Base-by-base conservation (phyloP, 2,113 vertebrate species). In the Herpetotheres cachinnans region DNA sequence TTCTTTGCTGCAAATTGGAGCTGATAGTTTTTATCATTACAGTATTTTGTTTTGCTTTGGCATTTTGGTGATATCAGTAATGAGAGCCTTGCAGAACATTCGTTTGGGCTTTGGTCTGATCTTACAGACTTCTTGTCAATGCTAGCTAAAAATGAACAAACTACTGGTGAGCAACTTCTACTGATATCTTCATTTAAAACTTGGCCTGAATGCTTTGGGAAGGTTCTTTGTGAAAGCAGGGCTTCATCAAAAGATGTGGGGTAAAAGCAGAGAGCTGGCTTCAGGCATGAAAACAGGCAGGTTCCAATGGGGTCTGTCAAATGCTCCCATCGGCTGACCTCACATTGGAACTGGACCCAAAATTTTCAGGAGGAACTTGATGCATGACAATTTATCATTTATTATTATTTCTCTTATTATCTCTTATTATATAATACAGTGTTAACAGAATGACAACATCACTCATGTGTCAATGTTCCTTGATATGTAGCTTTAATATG, bases 301-400 rank as follows among this genome's bases (percentile, higher is more conserved):
- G 29, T 34, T 79, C 38, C 4, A 0, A 8, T n/a, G 34, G 16
- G 15, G 4, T n/a, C 40, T 27, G 42, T 5, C 1, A 6, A 54
- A 34, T 52, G 20, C 26, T 91, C 5, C 27, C 7, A 10, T 52
- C 81, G 74, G 25, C 55, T 47, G 71, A 38, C 46, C 10, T 72
- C 1, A 0, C 47, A 4, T 8, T 56, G 52, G 40, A 70, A n/a
- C 50, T 50, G 47, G 47, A 36, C n/a, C 22, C 29, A 78, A 16
- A 34, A 13, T 59, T 88, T 78, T 56, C 32, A 63, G 54, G 71
- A 85, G 21, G 25, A 78, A 63, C 20, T 72, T 34, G 25, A 34
- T 2, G 0, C 38, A 66, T 65, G 59, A 22, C 42, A 29, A 11
- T 44, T 65, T 55, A 6, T 29, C 25, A n/a, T 12, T 29, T 56